Base-by-base conservation (phyloP, 2,888 invertebrate species). In the Epirrita christyi region DNA sequence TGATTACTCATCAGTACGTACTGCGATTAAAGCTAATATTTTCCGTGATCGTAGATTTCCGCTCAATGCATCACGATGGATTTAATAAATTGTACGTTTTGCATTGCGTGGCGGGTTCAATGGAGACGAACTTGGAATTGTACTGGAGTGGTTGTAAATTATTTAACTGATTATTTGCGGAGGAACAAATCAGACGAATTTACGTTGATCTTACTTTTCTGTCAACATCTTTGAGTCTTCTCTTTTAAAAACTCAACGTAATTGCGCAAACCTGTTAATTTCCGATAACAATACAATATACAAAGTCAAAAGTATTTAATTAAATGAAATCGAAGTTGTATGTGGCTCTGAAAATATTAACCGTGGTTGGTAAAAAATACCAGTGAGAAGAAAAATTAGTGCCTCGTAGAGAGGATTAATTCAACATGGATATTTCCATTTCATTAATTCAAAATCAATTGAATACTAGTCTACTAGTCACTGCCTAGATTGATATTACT, bases 71-170 rank as follows among this genome's bases (percentile, higher is more conserved):
- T 45, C n/a, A 11, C 13, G 46, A 47, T 34, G 54, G 8, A 38
- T 55, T 50, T 43, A 50, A 55, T 54, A 55, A 55, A 59, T 54
- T 34, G 44, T 46, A 41, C 28, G 42, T 11, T 43, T 40, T 55
- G 51, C 50, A 47, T 46, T 42, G 42, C 54, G 54, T 21, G 29
- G 38, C 48, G 38, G 13, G 28, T 11, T 28, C 34, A 13, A 14
- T 13, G 6, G n/a, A n/a, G 53, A 38, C 36, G 38, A 11, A 6
- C 13, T 29, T 43, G 34, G 43, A 43, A 34, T 40, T 42, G 21
- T 28, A 15, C 15, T 44, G 41, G 36, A 54, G 28, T 38, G 38
- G 34, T 49, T 40, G 32, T 34, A 27, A n/a, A 44, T 44, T 29
- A 52, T 29, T 37, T n/a, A 44, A 6, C 28, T 36, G 27, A 28